Conservation (phyloP, 1,140 invertebrate species). For the Ericerus pela region DNA sequence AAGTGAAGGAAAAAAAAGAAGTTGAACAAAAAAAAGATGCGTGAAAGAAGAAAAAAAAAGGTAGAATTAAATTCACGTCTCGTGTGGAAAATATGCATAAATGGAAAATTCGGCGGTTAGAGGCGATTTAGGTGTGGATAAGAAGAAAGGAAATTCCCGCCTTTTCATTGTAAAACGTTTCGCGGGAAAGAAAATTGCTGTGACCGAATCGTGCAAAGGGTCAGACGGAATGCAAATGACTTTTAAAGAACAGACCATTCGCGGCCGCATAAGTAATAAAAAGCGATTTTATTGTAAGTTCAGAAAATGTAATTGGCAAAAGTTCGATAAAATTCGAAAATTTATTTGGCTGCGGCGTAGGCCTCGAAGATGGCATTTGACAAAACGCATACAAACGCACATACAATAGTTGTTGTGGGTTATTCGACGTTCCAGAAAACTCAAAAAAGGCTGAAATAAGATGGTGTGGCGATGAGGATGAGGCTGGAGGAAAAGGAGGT, state of each 20-base stretch:
- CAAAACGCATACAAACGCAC: no score
- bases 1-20: no score
- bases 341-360: neutral
- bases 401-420: no score
- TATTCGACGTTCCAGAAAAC: no score
- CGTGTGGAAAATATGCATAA: conserved; percentile 11
- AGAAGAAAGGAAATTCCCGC: conserved; percentile 8
- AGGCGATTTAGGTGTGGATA: conserved; percentile 8
- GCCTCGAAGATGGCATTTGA: no score
- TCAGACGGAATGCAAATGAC: conserved; percentile 11
- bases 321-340: conserved; percentile 9
- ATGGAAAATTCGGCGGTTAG: conserved; percentile 7
- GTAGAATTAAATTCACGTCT: conserved; percentile 11
- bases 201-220: conserved; percentile 3
- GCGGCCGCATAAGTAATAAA: conserved; percentile 7
- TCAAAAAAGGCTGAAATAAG: no score
- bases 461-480: no score
- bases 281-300: conserved; percentile 11
- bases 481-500: no score
- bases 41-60: no score
- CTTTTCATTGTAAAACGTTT: conserved; percentile 10
- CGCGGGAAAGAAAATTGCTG: neutral
- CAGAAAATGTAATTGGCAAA: conserved; percentile 6
- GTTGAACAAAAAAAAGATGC: no score
- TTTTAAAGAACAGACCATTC: conserved; percentile 7